Percentiles rank a stretch among this genome's conserved stretches.
phyloP scores from a whole-genome alignment of 2,113 vertebrate genomes.

The Alligator sinensis region DNA sequence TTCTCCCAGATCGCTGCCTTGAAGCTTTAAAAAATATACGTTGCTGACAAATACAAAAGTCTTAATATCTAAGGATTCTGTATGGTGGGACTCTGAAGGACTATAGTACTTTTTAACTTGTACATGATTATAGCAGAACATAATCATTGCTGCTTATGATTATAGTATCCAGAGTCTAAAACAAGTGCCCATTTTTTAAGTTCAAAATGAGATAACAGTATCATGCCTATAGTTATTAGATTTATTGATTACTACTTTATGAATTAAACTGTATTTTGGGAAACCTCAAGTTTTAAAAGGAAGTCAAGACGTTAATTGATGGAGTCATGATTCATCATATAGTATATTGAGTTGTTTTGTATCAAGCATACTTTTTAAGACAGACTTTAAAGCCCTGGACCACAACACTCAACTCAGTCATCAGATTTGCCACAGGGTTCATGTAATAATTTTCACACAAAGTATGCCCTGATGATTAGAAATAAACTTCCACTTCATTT shows the following conservation, averaged over 20 bases:
- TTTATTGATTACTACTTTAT: not conserved
- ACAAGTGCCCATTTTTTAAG: not conserved
- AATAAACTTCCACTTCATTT: not conserved
- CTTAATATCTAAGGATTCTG: not conserved
- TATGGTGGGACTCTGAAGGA: not conserved
- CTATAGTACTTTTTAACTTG: slow-evolving; percentile 8
- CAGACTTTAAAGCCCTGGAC: not conserved
- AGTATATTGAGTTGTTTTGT: not conserved
- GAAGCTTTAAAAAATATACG: not conserved
- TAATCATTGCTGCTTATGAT: not conserved
- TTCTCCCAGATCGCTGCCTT: not conserved
- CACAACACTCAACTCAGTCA: not conserved
- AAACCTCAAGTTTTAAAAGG: not conserved
- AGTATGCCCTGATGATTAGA: not conserved
- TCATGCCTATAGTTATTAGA: not conserved
- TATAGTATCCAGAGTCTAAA: not conserved
- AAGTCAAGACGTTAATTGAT: not conserved
- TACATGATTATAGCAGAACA: not conserved
- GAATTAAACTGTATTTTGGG: not conserved
- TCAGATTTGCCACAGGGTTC: not conserved
- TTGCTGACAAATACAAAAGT: not conserved
- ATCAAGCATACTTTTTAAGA: not conserved
- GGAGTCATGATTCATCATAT: not conserved
- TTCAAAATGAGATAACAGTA: not conserved
- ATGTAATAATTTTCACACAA: not conserved